Conservation (phyloP, 1,140 invertebrate species). For the Oedothorax gibbosus region DNA sequence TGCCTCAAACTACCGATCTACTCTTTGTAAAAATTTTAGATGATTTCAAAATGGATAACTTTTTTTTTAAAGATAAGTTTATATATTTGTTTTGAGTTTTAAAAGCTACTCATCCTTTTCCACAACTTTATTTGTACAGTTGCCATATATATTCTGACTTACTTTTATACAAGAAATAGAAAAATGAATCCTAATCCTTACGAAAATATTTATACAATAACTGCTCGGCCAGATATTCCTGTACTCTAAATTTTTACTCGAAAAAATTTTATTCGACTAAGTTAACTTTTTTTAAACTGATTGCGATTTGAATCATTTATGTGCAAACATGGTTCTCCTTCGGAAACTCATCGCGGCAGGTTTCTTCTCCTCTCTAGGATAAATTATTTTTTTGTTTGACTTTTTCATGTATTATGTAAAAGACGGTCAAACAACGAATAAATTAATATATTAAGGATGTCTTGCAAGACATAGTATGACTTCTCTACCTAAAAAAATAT, state of each 20-base stretch:
- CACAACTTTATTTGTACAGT: too few relatives aligned
- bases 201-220: slow-evolving; percentile 24
- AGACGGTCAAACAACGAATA: slow-evolving; percentile 47
- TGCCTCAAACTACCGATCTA: too few relatives aligned
- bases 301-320: slow-evolving; percentile 44
- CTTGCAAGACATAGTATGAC: slow-evolving; percentile 30
- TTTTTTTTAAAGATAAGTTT: too few relatives aligned
- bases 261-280: not conserved
- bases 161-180: too few relatives aligned
- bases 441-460: slow-evolving; percentile 49
- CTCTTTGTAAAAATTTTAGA: too few relatives aligned
- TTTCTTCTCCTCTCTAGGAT: slow-evolving; percentile 29
- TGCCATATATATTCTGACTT: too few relatives aligned
- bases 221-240: not conserved
- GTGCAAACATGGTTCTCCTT: slow-evolving; percentile 50
- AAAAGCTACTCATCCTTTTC: too few relatives aligned
- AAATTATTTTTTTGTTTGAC: slow-evolving; percentile 37
- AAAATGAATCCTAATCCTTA: too few relatives aligned
- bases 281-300: not conserved
- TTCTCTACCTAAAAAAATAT: too few relatives aligned
- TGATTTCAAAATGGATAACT: too few relatives aligned
- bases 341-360: slow-evolving; percentile 33
- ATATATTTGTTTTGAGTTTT: too few relatives aligned
- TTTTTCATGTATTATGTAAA: slow-evolving; percentile 55
- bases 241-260: not conserved